Evolutionary conservation across 1,140 invertebrate genomes (phyloP).

Genomic region (Hetaerina americana): DNA sequence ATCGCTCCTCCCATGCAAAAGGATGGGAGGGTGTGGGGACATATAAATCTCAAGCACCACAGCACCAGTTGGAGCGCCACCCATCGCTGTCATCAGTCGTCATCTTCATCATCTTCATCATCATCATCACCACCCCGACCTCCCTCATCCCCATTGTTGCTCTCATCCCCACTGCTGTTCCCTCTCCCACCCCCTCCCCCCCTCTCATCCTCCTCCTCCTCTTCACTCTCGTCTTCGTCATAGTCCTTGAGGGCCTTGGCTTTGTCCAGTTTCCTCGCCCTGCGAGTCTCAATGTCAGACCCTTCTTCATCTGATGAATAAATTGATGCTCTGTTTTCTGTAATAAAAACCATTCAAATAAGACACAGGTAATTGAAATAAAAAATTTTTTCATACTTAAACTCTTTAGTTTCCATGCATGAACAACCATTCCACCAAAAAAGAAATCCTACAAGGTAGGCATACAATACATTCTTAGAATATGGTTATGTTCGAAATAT

Average conservation of each 20-base stretch:
- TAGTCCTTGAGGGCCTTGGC: conserved; percentile 72
- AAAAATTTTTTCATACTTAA: neutral
- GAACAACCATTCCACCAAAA: too few relatives aligned
- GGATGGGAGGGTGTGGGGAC: too few relatives aligned
- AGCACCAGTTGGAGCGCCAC: too few relatives aligned
- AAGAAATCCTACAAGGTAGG: too few relatives aligned
- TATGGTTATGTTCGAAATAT: too few relatives aligned
- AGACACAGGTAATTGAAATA: neutral
- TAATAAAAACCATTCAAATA: conserved; percentile 11
- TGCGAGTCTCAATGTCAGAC: conserved; percentile 68
- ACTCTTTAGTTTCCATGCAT: neutral
- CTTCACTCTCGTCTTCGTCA: conserved; percentile 40
- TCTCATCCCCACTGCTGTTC: neutral
- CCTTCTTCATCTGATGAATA: conserved; percentile 87
- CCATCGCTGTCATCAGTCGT: too few relatives aligned
- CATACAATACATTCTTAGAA: too few relatives aligned
- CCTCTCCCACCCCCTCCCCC: neutral
- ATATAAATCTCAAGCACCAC: too few relatives aligned
- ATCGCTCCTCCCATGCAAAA: too few relatives aligned
- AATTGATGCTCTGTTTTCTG: conserved; percentile 39
- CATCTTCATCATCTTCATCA: neutral
- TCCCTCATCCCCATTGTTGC: neutral
- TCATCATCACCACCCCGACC: neutral
- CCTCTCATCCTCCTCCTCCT: neutral
- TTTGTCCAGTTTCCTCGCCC: conserved; percentile 60